Evolutionary conservation across 2,888 invertebrate genomes (phyloP).

Genomic region (Callyntrura sp.): DNA sequence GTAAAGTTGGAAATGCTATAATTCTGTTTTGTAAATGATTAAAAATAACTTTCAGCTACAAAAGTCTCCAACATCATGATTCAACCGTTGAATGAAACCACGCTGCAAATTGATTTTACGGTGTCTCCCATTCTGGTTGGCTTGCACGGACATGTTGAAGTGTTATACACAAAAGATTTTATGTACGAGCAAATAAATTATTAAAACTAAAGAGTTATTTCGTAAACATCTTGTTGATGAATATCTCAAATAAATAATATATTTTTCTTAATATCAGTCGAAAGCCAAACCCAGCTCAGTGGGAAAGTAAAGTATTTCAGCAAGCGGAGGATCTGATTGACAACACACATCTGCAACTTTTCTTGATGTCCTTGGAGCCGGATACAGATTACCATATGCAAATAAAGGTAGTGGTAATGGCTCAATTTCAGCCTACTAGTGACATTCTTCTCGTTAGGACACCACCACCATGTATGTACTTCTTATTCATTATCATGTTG

Average conservation of each 20-base stretch:
- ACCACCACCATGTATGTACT: constrained; percentile 85
- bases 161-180: constrained; percentile 92
- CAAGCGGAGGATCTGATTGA: constrained; percentile 94
- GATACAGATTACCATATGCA: constrained; percentile 93
- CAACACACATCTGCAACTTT: constrained; percentile 94
- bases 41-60: constrained; percentile 84
- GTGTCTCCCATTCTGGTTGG: constrained; percentile 94
- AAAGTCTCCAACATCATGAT: constrained; percentile 88
- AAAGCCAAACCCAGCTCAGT: constrained; percentile 85
- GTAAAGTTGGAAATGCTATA: neutral
- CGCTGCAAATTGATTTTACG: constrained; percentile 93
- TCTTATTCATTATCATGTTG: neutral
- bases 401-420: constrained; percentile 91
- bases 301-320: constrained; percentile 95
- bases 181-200: constrained; percentile 88
- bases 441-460: constrained; percentile 91
- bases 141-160: constrained; percentile 93
- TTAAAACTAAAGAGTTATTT: neutral
- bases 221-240: no score
- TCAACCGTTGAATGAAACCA: constrained; percentile 92
- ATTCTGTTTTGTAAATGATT: neutral
- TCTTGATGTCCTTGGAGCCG: constrained; percentile 91
- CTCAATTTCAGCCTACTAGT: constrained; percentile 92
- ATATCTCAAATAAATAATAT: no score
- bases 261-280: constrained; percentile 79